phyloP scores from a whole-genome alignment of 1,140 invertebrate species.

The Lepidotrigona ventralis region DNA sequence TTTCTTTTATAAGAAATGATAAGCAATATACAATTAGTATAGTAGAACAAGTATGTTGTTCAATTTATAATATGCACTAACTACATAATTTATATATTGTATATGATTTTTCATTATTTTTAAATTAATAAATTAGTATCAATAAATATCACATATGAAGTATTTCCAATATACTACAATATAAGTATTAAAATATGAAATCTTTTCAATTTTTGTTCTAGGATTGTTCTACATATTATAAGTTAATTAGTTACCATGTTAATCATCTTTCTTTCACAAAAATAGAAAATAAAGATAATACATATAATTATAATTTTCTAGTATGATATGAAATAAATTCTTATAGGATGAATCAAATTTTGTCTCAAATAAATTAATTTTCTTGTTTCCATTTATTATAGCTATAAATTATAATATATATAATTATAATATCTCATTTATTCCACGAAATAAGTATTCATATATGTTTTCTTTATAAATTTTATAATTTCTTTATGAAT shows the following conservation, averaged over 20 bases:
- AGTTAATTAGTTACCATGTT: not conserved
- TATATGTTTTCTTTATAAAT: not conserved
- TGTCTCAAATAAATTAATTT: not conserved
- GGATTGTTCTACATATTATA: not conserved
- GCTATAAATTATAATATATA: not conserved
- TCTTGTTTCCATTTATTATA: not conserved
- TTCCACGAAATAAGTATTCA: not conserved
- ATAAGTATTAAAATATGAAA: not conserved
- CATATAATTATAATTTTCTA: not conserved
- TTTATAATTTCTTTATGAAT: not conserved
- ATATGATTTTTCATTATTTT: not conserved
- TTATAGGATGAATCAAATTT: not conserved
- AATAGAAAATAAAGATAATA: not conserved
- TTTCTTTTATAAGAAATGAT: not conserved
- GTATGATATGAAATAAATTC: not conserved
- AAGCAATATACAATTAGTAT: not conserved
- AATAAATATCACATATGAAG: too few relatives aligned
- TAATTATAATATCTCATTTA: not conserved
- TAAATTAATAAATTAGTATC: not conserved
- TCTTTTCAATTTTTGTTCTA: not conserved
- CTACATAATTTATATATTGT: not conserved
- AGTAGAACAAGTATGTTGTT: not conserved
- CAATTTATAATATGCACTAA: not conserved
- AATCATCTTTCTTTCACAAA: not conserved
- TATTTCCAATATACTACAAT: too few relatives aligned